Conservation (phyloP, 2,888 invertebrate genomes). For the Andrena chrysosceles region DNA sequence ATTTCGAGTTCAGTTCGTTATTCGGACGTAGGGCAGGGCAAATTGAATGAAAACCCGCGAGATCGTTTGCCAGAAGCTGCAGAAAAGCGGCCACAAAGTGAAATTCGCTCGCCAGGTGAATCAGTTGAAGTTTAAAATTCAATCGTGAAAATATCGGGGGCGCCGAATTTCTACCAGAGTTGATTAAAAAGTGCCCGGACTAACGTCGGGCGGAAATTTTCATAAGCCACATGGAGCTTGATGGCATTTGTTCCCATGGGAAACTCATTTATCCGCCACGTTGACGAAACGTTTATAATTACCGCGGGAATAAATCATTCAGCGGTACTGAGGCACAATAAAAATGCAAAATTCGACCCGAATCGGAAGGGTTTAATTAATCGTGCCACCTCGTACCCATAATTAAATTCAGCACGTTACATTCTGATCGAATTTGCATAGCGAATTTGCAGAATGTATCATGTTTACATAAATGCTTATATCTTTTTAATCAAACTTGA, state of each 20-base stretch:
- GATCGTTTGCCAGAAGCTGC: neutral
- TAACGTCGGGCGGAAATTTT: neutral
- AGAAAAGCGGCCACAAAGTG: neutral
- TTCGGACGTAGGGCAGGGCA: neutral
- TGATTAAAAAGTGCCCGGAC: neutral
- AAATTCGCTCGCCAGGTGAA: neutral
- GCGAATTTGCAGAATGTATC: neutral
- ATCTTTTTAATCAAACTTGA: neutral
- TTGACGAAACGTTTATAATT: conserved; percentile 7
- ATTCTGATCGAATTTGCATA: neutral
- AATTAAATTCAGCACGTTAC: neutral
- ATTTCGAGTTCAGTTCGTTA: neutral
- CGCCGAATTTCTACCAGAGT: neutral
- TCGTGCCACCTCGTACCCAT: neutral
- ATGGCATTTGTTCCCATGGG: neutral
- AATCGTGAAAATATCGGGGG: neutral
- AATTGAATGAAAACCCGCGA: conserved; percentile 6
- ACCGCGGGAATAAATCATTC: neutral
- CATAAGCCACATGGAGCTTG: too few relatives aligned
- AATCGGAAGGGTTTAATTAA: conserved; percentile 9
- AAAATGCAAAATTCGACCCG: conserved; percentile 15
- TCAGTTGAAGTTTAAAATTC: conserved; percentile 12
- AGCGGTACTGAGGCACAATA: neutral
- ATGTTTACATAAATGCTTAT: neutral
- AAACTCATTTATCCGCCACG: neutral